Percentiles rank a stretch among this genome's conserved stretches.
phyloP scores from a whole-genome alignment of 2,888 invertebrate species.

The Zeuzera pyrina region DNA sequence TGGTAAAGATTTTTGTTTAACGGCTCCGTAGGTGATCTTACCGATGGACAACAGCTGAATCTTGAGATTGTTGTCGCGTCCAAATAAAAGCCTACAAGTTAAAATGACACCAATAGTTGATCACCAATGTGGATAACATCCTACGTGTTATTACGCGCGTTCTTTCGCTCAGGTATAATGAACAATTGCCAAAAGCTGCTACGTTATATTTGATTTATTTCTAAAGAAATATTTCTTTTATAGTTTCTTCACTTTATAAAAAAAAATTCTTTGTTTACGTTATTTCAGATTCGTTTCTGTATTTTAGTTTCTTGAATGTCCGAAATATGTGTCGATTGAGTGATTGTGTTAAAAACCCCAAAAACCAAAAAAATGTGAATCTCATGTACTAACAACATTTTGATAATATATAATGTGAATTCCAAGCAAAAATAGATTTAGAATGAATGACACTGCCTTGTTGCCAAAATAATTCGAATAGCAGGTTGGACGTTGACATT shows the following conservation, averaged over 20 bases:
- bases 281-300: too few relatives aligned
- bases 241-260: too few relatives aligned
- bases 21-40: too few relatives aligned
- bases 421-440: slow-evolving; percentile 57
- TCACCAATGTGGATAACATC: too few relatives aligned
- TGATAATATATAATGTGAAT: slow-evolving; percentile 24
- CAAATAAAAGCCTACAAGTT: background rate
- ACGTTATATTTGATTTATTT: background rate
- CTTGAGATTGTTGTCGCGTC: too few relatives aligned
- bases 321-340: too few relatives aligned
- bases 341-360: too few relatives aligned
- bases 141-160: background rate
- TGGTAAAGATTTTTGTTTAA: too few relatives aligned
- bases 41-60: too few relatives aligned
- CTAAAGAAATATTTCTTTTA: too few relatives aligned
- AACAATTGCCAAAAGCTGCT: background rate
- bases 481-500: slow-evolving; percentile 57
- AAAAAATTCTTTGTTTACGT: too few relatives aligned
- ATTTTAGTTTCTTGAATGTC: too few relatives aligned
- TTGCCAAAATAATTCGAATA: slow-evolving; percentile 68
- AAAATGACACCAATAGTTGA: background rate
- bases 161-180: background rate
- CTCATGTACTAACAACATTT: slow-evolving; percentile 17
- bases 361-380: slow-evolving; percentile 21
- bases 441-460: slow-evolving; percentile 55